A percentile compares a stretch with the other conserved stretches of the same genome.
Evolutionary conservation across 2,113 vertebrate species (phyloP).

Genomic region (Chaenogobius annularis): DNA sequence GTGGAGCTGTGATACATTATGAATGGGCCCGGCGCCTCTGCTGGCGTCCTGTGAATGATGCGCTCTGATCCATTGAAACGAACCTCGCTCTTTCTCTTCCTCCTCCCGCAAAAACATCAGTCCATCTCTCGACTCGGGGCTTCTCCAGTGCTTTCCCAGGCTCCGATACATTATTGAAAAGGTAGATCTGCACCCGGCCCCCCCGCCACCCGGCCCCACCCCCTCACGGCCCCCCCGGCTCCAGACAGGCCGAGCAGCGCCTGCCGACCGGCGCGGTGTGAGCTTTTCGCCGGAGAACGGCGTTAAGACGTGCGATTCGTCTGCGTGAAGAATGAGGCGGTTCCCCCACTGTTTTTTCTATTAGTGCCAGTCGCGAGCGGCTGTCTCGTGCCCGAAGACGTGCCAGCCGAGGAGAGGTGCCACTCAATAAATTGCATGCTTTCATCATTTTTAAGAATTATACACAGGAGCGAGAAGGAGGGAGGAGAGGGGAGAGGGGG

Average conservation of each 20-base stretch:
- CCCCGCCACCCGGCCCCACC: conserved; percentile 19
- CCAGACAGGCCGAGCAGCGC: background rate
- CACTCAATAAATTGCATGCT: conserved; percentile 72
- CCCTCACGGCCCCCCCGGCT: conserved; percentile 31
- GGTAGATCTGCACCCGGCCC: conserved; percentile 10
- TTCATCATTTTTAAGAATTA: conserved; percentile 71
- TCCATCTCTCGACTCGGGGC: conserved; percentile 34
- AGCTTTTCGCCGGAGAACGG: conserved; percentile 63
- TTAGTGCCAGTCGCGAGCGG: conserved; percentile 58
- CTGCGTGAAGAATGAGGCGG: conserved; percentile 71
- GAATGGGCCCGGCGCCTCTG: conserved; percentile 23
- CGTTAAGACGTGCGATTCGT: conserved; percentile 69
- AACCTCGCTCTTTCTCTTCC: background rate
- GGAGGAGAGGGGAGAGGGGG: too few species aligned
- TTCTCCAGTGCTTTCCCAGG: conserved; percentile 5
- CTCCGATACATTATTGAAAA: conserved; percentile 62
- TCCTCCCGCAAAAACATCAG: background rate
- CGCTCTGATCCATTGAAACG: conserved; percentile 31
- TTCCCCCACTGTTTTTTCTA: conserved; percentile 73
- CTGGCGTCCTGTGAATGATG: conserved; percentile 48
- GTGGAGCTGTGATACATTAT: conserved; percentile 58
- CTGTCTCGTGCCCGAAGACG: conserved; percentile 56
- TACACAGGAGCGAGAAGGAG: conserved; percentile 15
- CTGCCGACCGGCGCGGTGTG: conserved; percentile 47
- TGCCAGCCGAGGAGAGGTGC: conserved; percentile 44